phyloP scores from a whole-genome alignment of 2,797 vertebrate species.

The Lepilemur ruficaudatus region DNA sequence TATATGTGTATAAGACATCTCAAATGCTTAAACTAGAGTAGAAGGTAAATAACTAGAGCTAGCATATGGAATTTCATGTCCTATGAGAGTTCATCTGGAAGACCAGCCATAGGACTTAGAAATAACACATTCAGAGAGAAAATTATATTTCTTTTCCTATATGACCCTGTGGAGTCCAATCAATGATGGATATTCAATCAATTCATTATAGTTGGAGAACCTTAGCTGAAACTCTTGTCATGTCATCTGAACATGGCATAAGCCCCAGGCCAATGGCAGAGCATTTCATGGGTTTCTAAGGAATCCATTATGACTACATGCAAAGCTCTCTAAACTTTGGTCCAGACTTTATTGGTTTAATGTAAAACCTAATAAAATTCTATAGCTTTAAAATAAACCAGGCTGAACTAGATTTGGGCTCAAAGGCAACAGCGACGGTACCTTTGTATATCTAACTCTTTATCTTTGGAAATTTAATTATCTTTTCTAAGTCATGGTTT shows the following conservation, averaged over 20 bases:
- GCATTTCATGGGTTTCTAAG: slow-evolving; percentile 11
- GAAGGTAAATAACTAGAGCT: not conserved
- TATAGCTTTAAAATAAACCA: slow-evolving; percentile 65
- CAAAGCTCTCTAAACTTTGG: slow-evolving; percentile 34
- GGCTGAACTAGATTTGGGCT: slow-evolving; percentile 22
- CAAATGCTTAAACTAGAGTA: not conserved
- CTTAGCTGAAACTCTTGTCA: not conserved
- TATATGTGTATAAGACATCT: not conserved
- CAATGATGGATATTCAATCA: not conserved
- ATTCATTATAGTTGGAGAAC: not conserved
- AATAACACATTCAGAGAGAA: not conserved
- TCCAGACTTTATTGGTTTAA: slow-evolving; percentile 58
- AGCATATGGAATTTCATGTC: not conserved
- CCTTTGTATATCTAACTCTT: slow-evolving; percentile 52
- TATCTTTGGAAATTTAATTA: slow-evolving; percentile 67
- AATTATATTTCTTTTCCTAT: not conserved
- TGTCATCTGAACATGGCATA: slow-evolving; percentile 47
- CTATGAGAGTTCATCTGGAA: not conserved
- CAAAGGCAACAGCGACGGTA: not conserved
- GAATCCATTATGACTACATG: slow-evolving; percentile 24
- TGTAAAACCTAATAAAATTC: slow-evolving; percentile 55
- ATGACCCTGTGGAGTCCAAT: not conserved
- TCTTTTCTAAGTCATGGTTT: slow-evolving; percentile 44
- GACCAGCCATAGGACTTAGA: not conserved
- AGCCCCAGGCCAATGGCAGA: slow-evolving; percentile 31